Conservation (phyloP, 2,888 invertebrate genomes). For the Synanthedon formicaeformis region DNA sequence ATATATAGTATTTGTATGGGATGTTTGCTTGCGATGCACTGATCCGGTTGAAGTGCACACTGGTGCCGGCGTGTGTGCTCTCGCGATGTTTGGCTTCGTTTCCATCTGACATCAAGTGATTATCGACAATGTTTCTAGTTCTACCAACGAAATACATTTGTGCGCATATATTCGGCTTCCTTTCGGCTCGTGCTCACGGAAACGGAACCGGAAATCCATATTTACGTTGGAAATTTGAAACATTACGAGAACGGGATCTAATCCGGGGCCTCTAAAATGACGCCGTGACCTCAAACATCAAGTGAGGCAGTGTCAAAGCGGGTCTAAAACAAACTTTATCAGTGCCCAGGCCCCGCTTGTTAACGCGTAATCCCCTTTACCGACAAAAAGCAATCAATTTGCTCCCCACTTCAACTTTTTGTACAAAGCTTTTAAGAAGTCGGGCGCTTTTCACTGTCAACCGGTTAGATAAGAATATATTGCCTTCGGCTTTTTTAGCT, state of each 20-base stretch:
- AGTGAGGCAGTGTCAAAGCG: background rate
- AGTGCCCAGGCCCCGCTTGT: background rate
- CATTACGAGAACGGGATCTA: no score
- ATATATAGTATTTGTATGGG: no score
- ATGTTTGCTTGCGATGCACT: background rate
- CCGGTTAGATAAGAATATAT: background rate
- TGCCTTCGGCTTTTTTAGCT: background rate
- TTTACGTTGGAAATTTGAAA: no score
- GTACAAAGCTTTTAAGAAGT: background rate
- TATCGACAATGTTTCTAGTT: background rate
- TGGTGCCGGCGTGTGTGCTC: background rate
- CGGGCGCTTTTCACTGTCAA: background rate
- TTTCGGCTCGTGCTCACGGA: no score
- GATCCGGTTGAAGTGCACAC: background rate
- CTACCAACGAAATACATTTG: no score
- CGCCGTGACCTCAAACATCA: no score
- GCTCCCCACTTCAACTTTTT: background rate
- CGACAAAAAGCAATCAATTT: background rate
- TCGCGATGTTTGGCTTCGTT: background rate
- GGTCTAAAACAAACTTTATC: background rate
- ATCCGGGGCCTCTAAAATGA: no score
- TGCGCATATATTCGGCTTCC: no score
- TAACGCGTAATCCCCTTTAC: background rate
- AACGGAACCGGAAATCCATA: no score
- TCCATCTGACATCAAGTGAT: background rate